Evolutionary conservation across 2,888 invertebrate genomes (phyloP).

Genomic region (Hololepta plana): DNA sequence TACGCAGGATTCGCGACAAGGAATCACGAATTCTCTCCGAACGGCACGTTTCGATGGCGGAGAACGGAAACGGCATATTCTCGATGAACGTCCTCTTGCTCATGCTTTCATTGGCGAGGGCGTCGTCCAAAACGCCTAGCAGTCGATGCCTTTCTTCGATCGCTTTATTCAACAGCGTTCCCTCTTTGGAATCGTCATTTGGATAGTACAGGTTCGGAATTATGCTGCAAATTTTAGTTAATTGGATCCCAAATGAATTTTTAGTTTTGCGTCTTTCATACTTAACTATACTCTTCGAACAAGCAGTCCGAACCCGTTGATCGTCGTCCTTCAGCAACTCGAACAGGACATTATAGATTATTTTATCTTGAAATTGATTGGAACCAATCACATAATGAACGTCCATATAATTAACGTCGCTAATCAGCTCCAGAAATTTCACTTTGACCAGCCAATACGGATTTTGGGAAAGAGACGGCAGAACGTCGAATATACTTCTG

Average conservation of each 20-base stretch:
- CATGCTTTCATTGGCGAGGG: conserved; percentile 13
- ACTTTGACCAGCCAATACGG: conserved; percentile 74
- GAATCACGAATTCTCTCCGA: conserved; percentile 28
- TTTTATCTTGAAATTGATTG: conserved; percentile 36
- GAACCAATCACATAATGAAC: conserved; percentile 33
- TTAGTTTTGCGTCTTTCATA: conserved; percentile 19
- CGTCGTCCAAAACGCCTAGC: conserved; percentile 19
- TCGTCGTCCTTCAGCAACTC: conserved; percentile 57
- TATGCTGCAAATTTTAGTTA: conserved; percentile 22
- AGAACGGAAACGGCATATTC: conserved; percentile 33
- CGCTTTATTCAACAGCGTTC: conserved; percentile 34
- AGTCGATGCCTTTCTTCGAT: conserved; percentile 22
- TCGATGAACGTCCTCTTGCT: conserved; percentile 29
- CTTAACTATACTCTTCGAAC: conserved; percentile 46
- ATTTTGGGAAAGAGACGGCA: conserved; percentile 47
- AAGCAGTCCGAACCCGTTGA: conserved; percentile 53
- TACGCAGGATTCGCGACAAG: conserved; percentile 35
- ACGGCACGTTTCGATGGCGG: conserved; percentile 17
- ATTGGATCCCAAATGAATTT: neutral
- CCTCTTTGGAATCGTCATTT: conserved; percentile 30
- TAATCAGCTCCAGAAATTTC: conserved; percentile 43
- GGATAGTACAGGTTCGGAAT: conserved; percentile 28
- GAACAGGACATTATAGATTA: conserved; percentile 40
- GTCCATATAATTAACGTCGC: conserved; percentile 37
- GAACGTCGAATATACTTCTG: conserved; percentile 37